These are phyloP conservation scores for honey bee (Apis mellifera) DNA, from an alignment of 1,140 invertebrate genomes.

Conservation along the genomic window Amel_HAv3.1 CM009931.2:22868001-22868500, in stretches of 20 bases:
- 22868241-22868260: background rate
- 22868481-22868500: slow-evolving; percentile 42
- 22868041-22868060: slow-evolving; percentile 76
- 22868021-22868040: slow-evolving; percentile 78
- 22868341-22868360: background rate
- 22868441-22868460: slow-evolving; percentile 4
- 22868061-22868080: slow-evolving; percentile 80
- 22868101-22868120: slow-evolving; percentile 75
- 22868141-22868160: slow-evolving; percentile 61
- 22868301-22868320: background rate
- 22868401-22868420: slow-evolving; percentile 24
- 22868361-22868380: slow-evolving; percentile 17
- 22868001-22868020: slow-evolving; percentile 76
- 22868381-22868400: slow-evolving; percentile 29
- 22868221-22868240: background rate
- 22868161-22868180: slow-evolving; percentile 29
- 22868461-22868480: background rate
- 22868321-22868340: slow-evolving; percentile 37
- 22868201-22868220: background rate
- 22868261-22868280: no score
- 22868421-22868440: slow-evolving; percentile 37
- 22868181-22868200: slow-evolving; percentile 15
- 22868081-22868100: slow-evolving; percentile 66
- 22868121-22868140: slow-evolving; percentile 64
- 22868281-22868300: background rate